Conservation (phyloP, 2,888 invertebrate species). For the Acrobasis repandana region DNA sequence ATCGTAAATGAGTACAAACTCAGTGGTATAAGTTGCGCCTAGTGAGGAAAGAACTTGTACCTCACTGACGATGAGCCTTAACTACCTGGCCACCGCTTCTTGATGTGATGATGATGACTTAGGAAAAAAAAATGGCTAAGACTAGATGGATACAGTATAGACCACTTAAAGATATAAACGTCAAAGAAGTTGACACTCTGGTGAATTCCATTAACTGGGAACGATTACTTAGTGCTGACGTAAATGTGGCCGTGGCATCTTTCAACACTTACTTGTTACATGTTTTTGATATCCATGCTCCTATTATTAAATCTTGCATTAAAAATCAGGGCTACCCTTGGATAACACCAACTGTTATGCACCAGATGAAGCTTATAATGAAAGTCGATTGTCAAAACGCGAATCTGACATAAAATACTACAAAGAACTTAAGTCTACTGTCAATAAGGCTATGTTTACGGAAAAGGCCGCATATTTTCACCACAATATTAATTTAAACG, state of each 20-base stretch:
- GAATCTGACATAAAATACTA: conserved; percentile 6
- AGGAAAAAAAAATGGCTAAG: too few relatives aligned
- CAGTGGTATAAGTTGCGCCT: too few relatives aligned
- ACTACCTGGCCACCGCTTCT: too few relatives aligned
- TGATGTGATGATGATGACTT: too few relatives aligned
- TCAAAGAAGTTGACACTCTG: background rate
- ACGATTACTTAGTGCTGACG: background rate
- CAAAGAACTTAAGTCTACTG: conserved; percentile 6
- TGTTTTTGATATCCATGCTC: conserved; percentile 11
- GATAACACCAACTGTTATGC: background rate
- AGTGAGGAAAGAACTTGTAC: too few relatives aligned
- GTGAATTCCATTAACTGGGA: background rate
- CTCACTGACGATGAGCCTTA: too few relatives aligned
- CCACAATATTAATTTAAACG: background rate
- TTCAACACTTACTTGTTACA: background rate
- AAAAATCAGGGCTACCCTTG: conserved; percentile 15
- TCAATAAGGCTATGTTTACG: background rate
- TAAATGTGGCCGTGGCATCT: background rate
- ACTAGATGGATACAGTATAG: conserved; percentile 7
- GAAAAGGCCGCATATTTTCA: conserved; percentile 12
- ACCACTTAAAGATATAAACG: background rate
- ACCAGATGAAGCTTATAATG: conserved; percentile 12
- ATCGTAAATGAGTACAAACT: too few relatives aligned
- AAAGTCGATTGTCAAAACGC: background rate
- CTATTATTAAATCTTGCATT: background rate